These are phyloP conservation scores for Argyrosomus regius DNA, from an alignment of 2,797 vertebrate genomes.

Conservation along the genomic window DNA sequence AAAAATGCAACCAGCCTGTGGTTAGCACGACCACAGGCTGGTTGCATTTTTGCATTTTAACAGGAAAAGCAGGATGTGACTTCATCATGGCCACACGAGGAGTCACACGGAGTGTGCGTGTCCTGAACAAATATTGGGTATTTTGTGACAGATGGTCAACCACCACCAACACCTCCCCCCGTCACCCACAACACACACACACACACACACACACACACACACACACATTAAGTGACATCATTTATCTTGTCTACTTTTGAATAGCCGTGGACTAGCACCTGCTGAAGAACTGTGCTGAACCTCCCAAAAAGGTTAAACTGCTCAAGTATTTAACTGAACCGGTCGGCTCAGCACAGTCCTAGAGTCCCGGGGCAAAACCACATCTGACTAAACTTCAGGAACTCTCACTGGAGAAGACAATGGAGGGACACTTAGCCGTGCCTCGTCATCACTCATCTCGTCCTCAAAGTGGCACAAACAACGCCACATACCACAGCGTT, in stretches of 20 bases:
- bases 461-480: not conserved
- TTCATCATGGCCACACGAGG: conserved; percentile 26
- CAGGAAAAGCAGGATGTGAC: conserved; percentile 51
- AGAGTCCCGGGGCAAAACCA: not conserved
- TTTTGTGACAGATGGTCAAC: conserved; percentile 60
- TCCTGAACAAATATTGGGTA: not conserved
- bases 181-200: too few species aligned
- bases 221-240: conserved; percentile 39
- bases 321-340: conserved; percentile 46
- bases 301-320: conserved; percentile 41
- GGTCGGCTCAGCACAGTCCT: conserved; percentile 9
- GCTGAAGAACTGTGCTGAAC: conserved; percentile 26
- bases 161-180: conserved; percentile 1
- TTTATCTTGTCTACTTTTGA: conserved; percentile 49
- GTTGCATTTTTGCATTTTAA: not conserved
- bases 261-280: conserved; percentile 16
- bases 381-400: conserved; percentile 12
- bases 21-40: conserved; percentile 26
- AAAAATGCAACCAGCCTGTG: conserved; percentile 35
- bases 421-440: not conserved
- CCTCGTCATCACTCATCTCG: not conserved
- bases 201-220: not conserved
- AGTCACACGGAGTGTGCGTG: conserved; percentile 21
- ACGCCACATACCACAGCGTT: not conserved
- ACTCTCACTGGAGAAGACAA: not conserved